Conservation (phyloP, 2,113 vertebrate genomes). For the Ceyx cyanopectus region DNA sequence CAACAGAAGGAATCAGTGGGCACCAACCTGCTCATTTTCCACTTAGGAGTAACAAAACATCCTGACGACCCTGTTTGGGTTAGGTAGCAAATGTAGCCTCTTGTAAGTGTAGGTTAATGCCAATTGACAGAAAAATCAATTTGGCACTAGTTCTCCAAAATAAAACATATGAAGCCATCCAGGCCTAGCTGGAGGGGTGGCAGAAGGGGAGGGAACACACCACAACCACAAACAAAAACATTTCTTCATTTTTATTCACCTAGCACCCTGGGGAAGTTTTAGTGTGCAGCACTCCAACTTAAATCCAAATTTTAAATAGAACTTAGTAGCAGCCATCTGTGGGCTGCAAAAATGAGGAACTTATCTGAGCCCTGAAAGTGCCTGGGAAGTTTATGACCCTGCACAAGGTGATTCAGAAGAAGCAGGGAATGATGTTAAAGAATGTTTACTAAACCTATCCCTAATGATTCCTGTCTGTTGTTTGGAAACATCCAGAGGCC, state of each 20-base stretch:
- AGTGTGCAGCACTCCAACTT: background rate
- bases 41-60: background rate
- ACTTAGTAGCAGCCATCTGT: background rate
- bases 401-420: background rate
- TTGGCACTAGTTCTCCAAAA: background rate
- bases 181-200: background rate
- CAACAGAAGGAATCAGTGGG: background rate
- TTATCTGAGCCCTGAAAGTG: background rate
- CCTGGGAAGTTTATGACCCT: background rate
- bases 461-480: background rate
- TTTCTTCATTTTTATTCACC: background rate
- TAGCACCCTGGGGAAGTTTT: background rate
- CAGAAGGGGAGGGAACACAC: too few species aligned
- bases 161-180: background rate
- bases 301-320: background rate
- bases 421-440: background rate
- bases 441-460: background rate
- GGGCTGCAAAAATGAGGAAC: background rate
- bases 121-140: background rate
- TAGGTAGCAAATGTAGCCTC: background rate
- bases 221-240: background rate
- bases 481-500: background rate
- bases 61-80: background rate
- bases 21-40: background rate
- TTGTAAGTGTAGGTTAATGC: background rate